These are phyloP conservation scores for Theocolax elegans DNA, from an alignment of 1,140 invertebrate genomes.

Conservation along the genomic window DNA sequence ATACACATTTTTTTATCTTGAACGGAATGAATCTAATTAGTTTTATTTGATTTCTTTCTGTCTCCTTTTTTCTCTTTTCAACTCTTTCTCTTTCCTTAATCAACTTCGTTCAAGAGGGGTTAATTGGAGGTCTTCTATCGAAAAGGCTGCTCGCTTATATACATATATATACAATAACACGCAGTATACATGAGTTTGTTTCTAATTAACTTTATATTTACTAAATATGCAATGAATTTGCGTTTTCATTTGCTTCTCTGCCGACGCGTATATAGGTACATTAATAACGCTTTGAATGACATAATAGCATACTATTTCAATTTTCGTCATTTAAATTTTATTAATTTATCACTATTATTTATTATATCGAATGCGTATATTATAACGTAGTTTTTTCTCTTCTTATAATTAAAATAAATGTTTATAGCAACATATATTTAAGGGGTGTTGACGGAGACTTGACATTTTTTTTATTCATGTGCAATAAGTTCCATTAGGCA, in stretches of 20 bases:
- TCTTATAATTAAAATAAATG: too few species aligned
- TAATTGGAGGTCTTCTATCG: neutral
- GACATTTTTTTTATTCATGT: too few species aligned
- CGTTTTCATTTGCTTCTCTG: neutral
- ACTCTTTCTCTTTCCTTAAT: neutral
- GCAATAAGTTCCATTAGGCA: too few species aligned
- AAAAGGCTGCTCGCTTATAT: constrained; percentile 2
- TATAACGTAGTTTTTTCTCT: too few species aligned
- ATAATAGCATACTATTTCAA: neutral
- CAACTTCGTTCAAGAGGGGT: neutral
- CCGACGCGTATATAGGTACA: neutral
- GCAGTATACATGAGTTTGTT: constrained; percentile 11
- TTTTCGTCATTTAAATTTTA: too few species aligned
- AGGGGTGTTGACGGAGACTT: too few species aligned
- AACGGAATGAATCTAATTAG: neutral
- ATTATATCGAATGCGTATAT: too few species aligned
- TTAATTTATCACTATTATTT: too few species aligned
- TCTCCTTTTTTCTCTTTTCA: too few species aligned
- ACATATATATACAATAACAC: constrained; percentile 7
- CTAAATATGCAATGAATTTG: neutral
- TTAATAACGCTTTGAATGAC: neutral
- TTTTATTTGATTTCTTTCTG: constrained; percentile 16
- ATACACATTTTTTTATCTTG: neutral
- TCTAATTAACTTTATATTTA: constrained; percentile 24
- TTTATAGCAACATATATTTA: too few species aligned